Base-by-base conservation (phyloP, 2,888 invertebrate species). In the Platynereis dumerilii region DNA sequence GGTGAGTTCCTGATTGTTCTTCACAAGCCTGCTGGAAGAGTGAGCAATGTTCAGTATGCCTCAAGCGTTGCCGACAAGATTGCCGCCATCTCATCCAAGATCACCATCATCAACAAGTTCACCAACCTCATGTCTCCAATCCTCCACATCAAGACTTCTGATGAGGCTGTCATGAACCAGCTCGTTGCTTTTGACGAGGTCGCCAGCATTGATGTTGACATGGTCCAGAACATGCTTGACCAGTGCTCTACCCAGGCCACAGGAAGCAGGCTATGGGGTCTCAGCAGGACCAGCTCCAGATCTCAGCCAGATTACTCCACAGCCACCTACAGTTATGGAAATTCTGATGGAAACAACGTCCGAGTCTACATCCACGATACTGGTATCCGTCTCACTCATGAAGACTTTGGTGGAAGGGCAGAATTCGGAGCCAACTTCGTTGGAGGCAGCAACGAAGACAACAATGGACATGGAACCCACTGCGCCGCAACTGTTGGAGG, bases 391-490 rank as follows among this genome's bases (percentile, higher is more conserved):
- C 15, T 53, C 17, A 39, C 54, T 1, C 60, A 65, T 44, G 24
- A 42, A 15, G 65, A 65, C 29, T 65, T 65, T 42, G 44, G 26
- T 24, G 61, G 60, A 27, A 28, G 61, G 28, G 27, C 20, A 2
- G 48, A 52, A 48, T 28, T 58, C n/a, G 2, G 20, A 15, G 27
- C n/a, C 12, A 58, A 64, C 27, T 34, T 34, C 12, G 34, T 34
- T 34, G 34, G 34, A 34, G 34, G 34, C 12, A 45, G 58, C 17
- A 26, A 20, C 12, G 55, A 10, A 10, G 65, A 65, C 28, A 28
- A 34, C 2, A 64, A 65, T 29, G 65, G 65, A 22, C 65, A 65
- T 60, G 65, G 65, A n/a, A 65, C 65, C 1, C 65, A 65, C 24
- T 60, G 61, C 3, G 62, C 65, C 10, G 65, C 60, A 12, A 58